Percentiles rank a stretch among this genome's conserved stretches.
phyloP scores from a whole-genome alignment of 1,140 invertebrate genomes.

The Paralvinella palmiformis region DNA sequence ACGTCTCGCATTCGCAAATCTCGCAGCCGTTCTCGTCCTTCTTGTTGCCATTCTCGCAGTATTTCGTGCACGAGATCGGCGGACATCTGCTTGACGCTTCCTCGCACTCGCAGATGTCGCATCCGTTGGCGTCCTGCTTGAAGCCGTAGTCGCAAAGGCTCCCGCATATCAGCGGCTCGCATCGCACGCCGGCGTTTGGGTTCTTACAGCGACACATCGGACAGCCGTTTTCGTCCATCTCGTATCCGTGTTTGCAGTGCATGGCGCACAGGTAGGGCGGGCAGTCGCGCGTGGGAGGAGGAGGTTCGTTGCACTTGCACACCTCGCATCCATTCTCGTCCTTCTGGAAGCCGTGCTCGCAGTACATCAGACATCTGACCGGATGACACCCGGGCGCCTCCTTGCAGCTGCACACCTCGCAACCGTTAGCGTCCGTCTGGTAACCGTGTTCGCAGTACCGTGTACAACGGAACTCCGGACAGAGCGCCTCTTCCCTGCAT shows the following conservation, averaged over 20 bases:
- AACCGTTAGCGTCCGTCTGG: conserved; percentile 8
- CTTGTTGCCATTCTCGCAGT: background rate
- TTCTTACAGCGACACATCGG: background rate
- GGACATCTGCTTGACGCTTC: background rate
- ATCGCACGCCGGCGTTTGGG: background rate
- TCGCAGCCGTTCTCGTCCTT: conserved; percentile 11
- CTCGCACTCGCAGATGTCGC: conserved; percentile 1
- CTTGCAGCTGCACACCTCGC: conserved; percentile 10
- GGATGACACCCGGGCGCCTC: conserved; percentile 1
- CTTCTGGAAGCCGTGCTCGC: background rate
- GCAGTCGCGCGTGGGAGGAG: no score
- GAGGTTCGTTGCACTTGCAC: no score
- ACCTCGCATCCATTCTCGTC: background rate
- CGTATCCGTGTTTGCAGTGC: background rate
- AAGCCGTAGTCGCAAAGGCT: conserved; percentile 6
- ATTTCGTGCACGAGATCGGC: conserved; percentile 4
- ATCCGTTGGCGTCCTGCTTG: conserved; percentile 9
- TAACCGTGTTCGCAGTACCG: conserved; percentile 8
- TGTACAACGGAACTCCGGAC: background rate
- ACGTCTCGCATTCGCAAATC: background rate
- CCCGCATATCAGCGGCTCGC: background rate
- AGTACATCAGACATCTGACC: background rate
- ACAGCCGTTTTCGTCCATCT: background rate
- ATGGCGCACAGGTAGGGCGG: background rate
- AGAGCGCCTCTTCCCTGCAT: background rate